Percentiles rank a stretch among this genome's conserved stretches.
phyloP scores from a whole-genome alignment of 2,888 invertebrate species.

The Punctoribates punctum region DNA sequence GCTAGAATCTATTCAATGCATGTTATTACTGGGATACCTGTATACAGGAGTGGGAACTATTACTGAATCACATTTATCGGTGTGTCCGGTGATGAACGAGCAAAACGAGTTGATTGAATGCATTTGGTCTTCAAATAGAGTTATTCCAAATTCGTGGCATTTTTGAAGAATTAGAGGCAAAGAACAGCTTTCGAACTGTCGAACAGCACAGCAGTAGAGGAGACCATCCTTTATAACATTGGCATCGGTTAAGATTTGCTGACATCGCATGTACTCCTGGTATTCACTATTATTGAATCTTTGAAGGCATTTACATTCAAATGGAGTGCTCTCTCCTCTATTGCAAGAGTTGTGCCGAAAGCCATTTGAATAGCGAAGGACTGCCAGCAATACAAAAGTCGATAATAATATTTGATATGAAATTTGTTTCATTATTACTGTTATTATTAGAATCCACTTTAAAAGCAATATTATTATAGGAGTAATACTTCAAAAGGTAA shows the following conservation, averaged over 20 bases:
- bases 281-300: not conserved
- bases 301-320: not conserved
- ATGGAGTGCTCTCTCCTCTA: not conserved
- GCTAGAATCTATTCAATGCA: not conserved
- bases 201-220: not conserved
- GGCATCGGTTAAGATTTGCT: not conserved
- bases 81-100: not conserved
- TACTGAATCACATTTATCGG: not conserved
- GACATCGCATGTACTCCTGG: not conserved
- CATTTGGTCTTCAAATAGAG: not conserved
- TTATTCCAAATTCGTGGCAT: not conserved
- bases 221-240: not conserved
- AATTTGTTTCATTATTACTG: no score
- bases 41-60: constrained; percentile 19
- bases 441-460: no score
- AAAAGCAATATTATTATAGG: no score
- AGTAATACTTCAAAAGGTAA: no score
- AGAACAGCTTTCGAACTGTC: not conserved
- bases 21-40: not conserved
- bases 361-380: not conserved
- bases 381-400: not conserved
- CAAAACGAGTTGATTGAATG: not conserved
- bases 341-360: not conserved
- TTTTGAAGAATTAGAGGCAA: not conserved
- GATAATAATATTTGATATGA: not conserved